These are phyloP conservation scores for Clanis bilineata DNA, from an alignment of 2,888 invertebrate species.

Conservation along the genomic window DNA sequence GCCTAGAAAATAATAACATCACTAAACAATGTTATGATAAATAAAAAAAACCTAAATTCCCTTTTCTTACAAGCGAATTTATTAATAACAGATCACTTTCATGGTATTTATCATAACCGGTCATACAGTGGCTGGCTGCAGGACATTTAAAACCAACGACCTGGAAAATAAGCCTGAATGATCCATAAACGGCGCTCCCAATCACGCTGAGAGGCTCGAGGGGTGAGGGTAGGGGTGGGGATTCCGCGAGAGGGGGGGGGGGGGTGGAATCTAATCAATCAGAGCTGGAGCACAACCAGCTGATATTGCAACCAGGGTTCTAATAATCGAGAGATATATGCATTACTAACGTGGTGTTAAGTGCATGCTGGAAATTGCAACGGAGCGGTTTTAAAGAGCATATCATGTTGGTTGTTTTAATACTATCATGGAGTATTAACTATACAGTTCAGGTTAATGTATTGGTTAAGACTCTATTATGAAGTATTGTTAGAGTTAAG, in stretches of 20 bases:
- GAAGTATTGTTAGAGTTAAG: too few species aligned
- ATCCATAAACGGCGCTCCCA: slow-evolving; percentile 10
- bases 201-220: neutral
- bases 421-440: too few species aligned
- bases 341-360: neutral
- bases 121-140: neutral
- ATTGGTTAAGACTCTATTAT: too few species aligned
- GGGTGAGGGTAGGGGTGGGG: neutral
- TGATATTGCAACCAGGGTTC: slow-evolving; percentile 4
- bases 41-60: too few species aligned
- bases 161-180: slow-evolving; percentile 12
- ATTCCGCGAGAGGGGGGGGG: neutral
- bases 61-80: too few species aligned
- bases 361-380: neutral
- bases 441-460: too few species aligned
- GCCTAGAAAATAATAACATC: too few species aligned
- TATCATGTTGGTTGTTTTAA: too few species aligned
- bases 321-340: neutral
- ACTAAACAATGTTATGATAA: too few species aligned
- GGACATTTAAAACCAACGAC: slow-evolving; percentile 10
- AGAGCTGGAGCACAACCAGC: slow-evolving; percentile 10
- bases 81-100: neutral
- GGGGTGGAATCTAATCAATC: slow-evolving; percentile 7
- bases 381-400: too few species aligned
- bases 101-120: slow-evolving; percentile 2